phyloP scores from a whole-genome alignment of 2,113 vertebrate species.

The Microtus richardsoni region DNA sequence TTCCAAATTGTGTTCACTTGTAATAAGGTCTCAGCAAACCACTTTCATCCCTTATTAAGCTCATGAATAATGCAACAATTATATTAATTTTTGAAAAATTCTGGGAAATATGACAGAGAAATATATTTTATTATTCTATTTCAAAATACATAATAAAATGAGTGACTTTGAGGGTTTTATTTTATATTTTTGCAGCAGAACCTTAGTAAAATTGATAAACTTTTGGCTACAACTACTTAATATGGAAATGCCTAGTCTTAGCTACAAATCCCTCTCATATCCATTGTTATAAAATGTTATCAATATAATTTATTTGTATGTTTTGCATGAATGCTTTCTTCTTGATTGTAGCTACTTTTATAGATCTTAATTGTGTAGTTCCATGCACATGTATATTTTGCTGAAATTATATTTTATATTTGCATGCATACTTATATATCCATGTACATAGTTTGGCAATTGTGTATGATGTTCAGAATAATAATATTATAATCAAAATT shows the following conservation, averaged over 20 bases:
- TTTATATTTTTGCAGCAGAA: neutral
- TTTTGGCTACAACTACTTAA: neutral
- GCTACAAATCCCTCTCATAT: neutral
- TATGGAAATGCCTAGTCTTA: neutral
- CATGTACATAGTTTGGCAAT: neutral
- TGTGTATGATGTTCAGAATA: neutral
- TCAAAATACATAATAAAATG: neutral
- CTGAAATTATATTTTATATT: neutral
- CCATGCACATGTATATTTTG: neutral
- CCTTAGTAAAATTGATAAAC: neutral
- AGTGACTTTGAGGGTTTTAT: neutral
- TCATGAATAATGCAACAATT: neutral
- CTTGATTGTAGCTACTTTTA: neutral
- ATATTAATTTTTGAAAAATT: neutral
- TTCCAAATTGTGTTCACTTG: neutral
- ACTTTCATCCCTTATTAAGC: neutral
- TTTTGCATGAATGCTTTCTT: neutral
- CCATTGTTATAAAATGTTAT: neutral
- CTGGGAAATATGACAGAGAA: neutral
- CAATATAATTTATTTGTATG: neutral
- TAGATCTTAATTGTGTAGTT: neutral
- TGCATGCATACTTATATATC: neutral
- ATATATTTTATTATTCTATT: neutral
- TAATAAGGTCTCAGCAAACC: neutral
- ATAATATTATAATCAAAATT: neutral